Evolutionary conservation across 2,888 invertebrate genomes (phyloP).

Genomic region (Troides oblongomaculatus): DNA sequence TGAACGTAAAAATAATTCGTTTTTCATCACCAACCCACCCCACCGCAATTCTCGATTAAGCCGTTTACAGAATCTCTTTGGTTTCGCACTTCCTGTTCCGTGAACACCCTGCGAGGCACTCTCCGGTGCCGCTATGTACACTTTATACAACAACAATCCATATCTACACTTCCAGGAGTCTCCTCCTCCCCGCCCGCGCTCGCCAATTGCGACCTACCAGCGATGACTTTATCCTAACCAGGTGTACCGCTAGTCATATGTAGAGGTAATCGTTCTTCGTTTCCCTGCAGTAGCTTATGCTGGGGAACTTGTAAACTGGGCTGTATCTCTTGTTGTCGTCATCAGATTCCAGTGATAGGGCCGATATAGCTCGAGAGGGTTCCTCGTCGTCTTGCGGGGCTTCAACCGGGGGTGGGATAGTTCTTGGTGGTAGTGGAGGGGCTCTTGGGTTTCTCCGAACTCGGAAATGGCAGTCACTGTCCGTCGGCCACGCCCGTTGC

Average conservation of each 20-base stretch:
- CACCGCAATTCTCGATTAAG: conserved; percentile 4
- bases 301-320: conserved; percentile 75
- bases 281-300: conserved; percentile 69
- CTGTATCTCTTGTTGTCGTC: conserved; percentile 66
- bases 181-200: conserved; percentile 49
- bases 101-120: conserved; percentile 37
- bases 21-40: neutral
- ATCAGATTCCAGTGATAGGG: conserved; percentile 69
- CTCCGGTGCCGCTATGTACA: conserved; percentile 53
- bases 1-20: neutral
- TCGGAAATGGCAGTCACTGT: conserved; percentile 88
- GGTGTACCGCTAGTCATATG: conserved; percentile 62
- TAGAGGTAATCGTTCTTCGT: conserved; percentile 74
- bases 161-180: conserved; percentile 63
- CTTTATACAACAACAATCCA: conserved; percentile 51
- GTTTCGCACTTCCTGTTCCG: conserved; percentile 54
- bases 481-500: conserved; percentile 86
- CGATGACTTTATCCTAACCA: conserved; percentile 44
- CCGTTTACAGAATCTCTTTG: conserved; percentile 56
- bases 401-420: conserved; percentile 54
- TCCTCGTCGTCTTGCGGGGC: conserved; percentile 60
- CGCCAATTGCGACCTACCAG: conserved; percentile 42
- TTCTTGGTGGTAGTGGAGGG: conserved; percentile 85
- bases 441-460: conserved; percentile 91
- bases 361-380: conserved; percentile 64